Conservation (phyloP, 2,888 invertebrate genomes). For the Ectemnius cavifrons region DNA sequence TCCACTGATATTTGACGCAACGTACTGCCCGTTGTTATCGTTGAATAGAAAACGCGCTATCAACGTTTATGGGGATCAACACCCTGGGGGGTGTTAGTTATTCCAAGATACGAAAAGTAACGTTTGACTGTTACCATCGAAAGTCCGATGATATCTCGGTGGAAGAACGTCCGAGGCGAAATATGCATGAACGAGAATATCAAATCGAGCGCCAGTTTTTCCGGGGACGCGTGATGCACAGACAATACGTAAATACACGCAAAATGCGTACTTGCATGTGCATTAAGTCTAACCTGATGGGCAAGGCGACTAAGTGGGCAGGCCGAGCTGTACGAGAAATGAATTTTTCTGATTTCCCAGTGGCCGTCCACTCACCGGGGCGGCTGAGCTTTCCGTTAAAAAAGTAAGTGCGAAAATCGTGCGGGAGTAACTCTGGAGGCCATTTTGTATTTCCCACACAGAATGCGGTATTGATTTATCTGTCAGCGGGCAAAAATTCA, state of each 20-base stretch:
- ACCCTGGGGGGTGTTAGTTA: no score
- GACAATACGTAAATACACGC: slow-evolving; percentile 28
- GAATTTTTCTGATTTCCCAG: slow-evolving; percentile 21
- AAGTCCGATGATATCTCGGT: no score
- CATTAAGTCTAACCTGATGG: slow-evolving; percentile 8
- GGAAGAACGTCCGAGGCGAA: no score
- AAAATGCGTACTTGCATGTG: slow-evolving; percentile 31
- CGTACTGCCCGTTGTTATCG: no score
- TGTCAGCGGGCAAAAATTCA: slow-evolving; percentile 70
- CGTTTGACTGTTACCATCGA: no score
- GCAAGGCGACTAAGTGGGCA: not conserved
- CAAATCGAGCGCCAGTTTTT: slow-evolving; percentile 1
- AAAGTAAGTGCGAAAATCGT: slow-evolving; percentile 50
- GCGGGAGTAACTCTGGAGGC: slow-evolving; percentile 67
- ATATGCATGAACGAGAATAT: no score
- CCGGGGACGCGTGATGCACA: slow-evolving; percentile 15
- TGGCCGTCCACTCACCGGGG: no score
- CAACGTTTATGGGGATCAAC: no score
- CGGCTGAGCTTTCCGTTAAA: slow-evolving; percentile 26
- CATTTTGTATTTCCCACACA: slow-evolving; percentile 76
- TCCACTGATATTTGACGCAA: no score
- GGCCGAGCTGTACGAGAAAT: slow-evolving; percentile 32
- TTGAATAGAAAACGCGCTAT: no score
- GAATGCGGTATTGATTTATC: slow-evolving; percentile 77
- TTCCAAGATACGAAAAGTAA: no score